These are phyloP conservation scores for Falco cherrug DNA, from an alignment of 2,797 vertebrate species.

Conservation along the genomic window DNA sequence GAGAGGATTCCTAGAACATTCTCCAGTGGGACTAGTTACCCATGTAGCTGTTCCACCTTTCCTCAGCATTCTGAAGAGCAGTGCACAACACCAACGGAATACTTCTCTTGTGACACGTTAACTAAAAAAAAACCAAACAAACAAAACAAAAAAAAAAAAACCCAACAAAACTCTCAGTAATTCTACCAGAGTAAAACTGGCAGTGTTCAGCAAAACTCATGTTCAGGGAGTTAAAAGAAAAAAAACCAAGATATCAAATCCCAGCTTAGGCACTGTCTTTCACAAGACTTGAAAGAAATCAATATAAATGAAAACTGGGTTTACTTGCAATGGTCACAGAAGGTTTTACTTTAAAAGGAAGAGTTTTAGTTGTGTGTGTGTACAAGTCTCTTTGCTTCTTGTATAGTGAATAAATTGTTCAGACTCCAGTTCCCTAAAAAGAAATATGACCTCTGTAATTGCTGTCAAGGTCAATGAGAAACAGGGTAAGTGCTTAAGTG, in stretches of 20 bases:
- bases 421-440: background rate
- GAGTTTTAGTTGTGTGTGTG: fast-evolving
- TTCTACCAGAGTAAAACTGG: background rate
- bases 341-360: background rate
- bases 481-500: background rate
- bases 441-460: background rate
- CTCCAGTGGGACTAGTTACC: background rate
- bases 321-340: background rate
- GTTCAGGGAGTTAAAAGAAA: background rate
- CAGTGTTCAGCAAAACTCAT: background rate
- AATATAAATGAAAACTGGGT: background rate
- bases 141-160: too few species aligned
- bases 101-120: background rate
- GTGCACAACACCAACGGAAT: background rate
- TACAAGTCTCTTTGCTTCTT: background rate
- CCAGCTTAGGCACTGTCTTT: background rate
- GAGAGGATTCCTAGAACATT: background rate
- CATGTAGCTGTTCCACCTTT: background rate
- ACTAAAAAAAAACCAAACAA: background rate
- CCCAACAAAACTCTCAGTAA: background rate
- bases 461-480: constrained; percentile 29
- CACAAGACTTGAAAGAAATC: background rate
- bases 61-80: background rate
- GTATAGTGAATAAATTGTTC: background rate
- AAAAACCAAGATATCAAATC: background rate